A percentile compares a stretch with the other conserved stretches of the same genome.
Conservation (phyloP, 2,113 vertebrate genomes). For the Emydura subglobosa region DNA sequence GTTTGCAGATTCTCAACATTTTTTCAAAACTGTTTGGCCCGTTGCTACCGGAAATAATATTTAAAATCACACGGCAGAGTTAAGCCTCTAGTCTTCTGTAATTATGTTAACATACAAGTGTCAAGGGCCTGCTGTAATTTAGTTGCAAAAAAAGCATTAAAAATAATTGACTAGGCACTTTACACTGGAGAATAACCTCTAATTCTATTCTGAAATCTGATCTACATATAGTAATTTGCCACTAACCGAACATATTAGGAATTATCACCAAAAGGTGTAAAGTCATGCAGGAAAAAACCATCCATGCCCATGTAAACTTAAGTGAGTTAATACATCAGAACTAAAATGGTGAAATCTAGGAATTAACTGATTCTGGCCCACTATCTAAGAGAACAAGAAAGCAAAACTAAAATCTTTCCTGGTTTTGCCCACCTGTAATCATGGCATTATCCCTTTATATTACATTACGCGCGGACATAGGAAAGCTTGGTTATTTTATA, state of each 20-base stretch:
- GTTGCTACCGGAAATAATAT: neutral
- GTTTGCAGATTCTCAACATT: neutral
- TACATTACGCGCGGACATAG: neutral
- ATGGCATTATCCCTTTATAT: neutral
- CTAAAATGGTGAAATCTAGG: neutral
- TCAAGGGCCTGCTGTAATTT: conserved; percentile 27
- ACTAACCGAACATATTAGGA: neutral
- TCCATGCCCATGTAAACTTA: neutral
- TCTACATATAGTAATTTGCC: neutral
- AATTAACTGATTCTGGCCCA: neutral
- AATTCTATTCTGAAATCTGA: conserved; percentile 3
- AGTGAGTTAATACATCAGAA: neutral
- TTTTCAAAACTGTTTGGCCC: neutral
- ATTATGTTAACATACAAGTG: neutral
- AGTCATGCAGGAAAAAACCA: neutral
- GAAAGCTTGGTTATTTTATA: neutral
- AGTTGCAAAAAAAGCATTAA: conserved; percentile 28
- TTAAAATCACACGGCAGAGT: neutral
- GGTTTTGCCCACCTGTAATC: neutral
- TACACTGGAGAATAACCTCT: conserved; percentile 39
- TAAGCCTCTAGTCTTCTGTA: conserved; percentile 12
- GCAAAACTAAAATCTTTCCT: neutral
- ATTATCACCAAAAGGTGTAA: neutral
- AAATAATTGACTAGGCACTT: conserved; percentile 20
- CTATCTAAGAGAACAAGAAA: neutral